A percentile compares a stretch with the other conserved stretches of the same genome.
These are phyloP conservation scores for Epizoanthus rinbou DNA, from an alignment of 92 coral and sea anemone species.

Conservation along the genomic window DNA sequence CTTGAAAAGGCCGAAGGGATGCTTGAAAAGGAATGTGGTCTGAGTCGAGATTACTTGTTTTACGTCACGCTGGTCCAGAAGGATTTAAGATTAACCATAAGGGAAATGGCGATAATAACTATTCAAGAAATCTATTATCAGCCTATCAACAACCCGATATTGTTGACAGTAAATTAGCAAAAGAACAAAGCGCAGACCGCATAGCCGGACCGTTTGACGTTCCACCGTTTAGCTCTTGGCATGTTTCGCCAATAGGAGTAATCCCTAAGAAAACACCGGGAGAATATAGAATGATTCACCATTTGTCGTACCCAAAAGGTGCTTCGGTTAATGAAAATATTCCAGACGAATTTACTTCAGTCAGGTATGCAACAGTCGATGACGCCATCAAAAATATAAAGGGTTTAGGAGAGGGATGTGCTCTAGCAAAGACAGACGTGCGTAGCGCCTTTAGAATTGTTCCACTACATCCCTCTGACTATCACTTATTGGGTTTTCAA, in stretches of 20 bases:
- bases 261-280: constrained; percentile 71
- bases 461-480: constrained; percentile 50
- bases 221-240: constrained; percentile 64
- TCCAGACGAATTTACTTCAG: constrained; percentile 23
- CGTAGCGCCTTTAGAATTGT: constrained; percentile 50
- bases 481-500: constrained; percentile 47
- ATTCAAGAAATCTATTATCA: constrained; percentile 18
- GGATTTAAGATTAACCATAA: constrained; percentile 37
- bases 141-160: constrained; percentile 25
- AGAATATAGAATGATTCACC: constrained; percentile 65
- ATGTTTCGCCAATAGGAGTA: constrained; percentile 67
- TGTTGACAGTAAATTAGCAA: constrained; percentile 53
- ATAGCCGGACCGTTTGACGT: constrained; percentile 59
- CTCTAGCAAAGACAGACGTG: constrained; percentile 57
- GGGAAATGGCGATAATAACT: background rate
- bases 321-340: constrained; percentile 65
- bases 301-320: constrained; percentile 63
- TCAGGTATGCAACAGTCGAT: constrained; percentile 31
- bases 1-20: no score
- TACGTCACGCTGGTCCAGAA: no score
- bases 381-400: constrained; percentile 28
- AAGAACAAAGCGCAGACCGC: constrained; percentile 57
- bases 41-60: no score
- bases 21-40: no score
- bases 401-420: constrained; percentile 37